Evolutionary conservation across 2,888 invertebrate genomes (phyloP).

Genomic region (Lepidochitona cinerea): DNA sequence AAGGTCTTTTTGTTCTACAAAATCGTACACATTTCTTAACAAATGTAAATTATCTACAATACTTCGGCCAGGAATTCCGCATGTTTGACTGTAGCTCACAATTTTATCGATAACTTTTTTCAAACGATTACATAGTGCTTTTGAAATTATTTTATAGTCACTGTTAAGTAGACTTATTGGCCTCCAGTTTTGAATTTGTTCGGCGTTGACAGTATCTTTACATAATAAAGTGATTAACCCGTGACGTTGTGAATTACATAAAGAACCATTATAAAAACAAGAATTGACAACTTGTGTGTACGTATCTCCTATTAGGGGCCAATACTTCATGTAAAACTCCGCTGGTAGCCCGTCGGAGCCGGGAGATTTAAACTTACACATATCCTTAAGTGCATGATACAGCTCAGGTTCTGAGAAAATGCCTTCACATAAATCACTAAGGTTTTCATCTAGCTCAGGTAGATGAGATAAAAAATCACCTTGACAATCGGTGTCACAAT

Average conservation of each 20-base stretch:
- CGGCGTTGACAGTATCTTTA: not conserved
- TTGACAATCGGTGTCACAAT: not conserved
- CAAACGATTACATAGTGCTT: conserved; percentile 31
- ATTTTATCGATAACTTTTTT: conserved; percentile 24
- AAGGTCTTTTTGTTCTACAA: conserved; percentile 31
- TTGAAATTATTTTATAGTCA: conserved; percentile 36
- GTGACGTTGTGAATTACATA: not conserved
- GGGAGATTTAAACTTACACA: not conserved
- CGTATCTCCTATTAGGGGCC: not conserved
- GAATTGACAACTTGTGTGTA: not conserved
- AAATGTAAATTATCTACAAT: conserved; percentile 38
- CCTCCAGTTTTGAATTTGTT: not conserved
- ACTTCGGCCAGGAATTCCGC: conserved; percentile 33
- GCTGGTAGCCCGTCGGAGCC: not conserved
- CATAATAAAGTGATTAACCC: not conserved
- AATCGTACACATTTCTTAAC: conserved; percentile 11
- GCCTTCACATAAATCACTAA: not conserved
- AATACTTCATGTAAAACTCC: not conserved
- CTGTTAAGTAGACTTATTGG: conserved; percentile 35
- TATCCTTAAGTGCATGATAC: not conserved
- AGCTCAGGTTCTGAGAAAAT: not conserved
- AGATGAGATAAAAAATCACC: not conserved
- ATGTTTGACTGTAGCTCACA: conserved; percentile 34
- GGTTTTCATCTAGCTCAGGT: not conserved
- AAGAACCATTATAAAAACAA: not conserved